Evolutionary conservation across 1,140 invertebrate genomes (phyloP).

Genomic region (Musca domestica): DNA sequence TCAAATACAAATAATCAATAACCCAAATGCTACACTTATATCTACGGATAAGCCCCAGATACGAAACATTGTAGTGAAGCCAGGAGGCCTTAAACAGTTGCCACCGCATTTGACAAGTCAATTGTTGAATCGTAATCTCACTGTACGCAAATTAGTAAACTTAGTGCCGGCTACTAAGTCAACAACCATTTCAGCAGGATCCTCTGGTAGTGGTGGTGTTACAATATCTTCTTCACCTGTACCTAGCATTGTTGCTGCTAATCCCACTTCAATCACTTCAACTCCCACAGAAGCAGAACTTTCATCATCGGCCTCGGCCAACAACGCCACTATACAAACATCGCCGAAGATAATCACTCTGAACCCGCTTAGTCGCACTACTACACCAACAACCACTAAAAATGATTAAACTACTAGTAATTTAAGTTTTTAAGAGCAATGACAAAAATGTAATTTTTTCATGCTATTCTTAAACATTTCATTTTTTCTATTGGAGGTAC

Average conservation of each 20-base stretch:
- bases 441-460: too few species aligned
- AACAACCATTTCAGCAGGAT: background rate
- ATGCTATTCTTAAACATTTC: background rate
- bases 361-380: constrained; percentile 23
- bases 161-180: background rate
- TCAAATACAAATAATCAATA: constrained; percentile 27
- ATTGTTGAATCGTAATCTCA: constrained; percentile 31
- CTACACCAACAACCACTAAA: background rate
- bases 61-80: constrained; percentile 32
- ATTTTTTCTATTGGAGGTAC: background rate
- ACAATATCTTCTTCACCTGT: constrained; percentile 1
- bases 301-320: background rate
- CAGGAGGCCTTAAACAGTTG: constrained; percentile 28
- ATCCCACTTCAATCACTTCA: background rate
- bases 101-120: constrained; percentile 24
- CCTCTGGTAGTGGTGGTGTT: background rate
- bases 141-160: constrained; percentile 27
- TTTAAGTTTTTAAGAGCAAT: too few species aligned
- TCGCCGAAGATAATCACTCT: constrained; percentile 29
- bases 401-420: background rate
- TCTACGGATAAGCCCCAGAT: constrained; percentile 23
- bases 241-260: background rate
- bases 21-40: constrained; percentile 6
- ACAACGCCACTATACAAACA: constrained; percentile 22
- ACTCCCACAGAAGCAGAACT: background rate